Base-by-base conservation (phyloP, 1,140 invertebrate genomes). In the Amyelois transitella region DNA sequence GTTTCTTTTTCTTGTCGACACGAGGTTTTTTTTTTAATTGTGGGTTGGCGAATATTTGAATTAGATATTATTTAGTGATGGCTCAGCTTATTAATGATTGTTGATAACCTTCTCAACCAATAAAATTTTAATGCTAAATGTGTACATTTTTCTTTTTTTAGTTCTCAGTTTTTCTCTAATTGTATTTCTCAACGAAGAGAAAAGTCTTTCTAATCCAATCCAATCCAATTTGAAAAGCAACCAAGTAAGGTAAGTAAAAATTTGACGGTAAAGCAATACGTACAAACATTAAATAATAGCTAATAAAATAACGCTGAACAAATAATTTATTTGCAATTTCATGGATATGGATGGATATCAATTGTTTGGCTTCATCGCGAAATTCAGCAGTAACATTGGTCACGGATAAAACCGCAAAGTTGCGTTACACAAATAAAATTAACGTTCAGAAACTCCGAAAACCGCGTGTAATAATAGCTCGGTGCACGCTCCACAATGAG, bases 401-500 rank as follows among this genome's bases (percentile, higher is more conserved):
- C 32, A 38, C 32, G 32, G 32, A 38, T 38, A 38, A 14, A 38
- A 38, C 32, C 32, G 32, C 32, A 38, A n/a, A 38, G 32, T 38
- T 38, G 17, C 32, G 22, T 24, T 24, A 44, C 43, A 21, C 45
- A 48, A 48, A 48, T 48, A 48, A 48, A 18, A 12, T n/a, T 63
- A 25, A 55, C 48, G 45, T 56, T 53, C 53, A 20, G 48, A 54
- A 54, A 54, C 52, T 28, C 52, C 60, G 48, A 63, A 63, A 52
- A 58, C 60, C 49, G 43, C 25, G 14, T 17, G 54, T 63, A 63
- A 63, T 63, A 53, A 62, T 66, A 66, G 53, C 50, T 62, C 51
- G 8, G 19, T 48, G 18, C 52, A 43, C 19, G 53, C 50, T 58
- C 56, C 52, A 72, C 64, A 69, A 72, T 66, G 69, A 72, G 58